Evolutionary conservation across 2,888 invertebrate species (phyloP).

Genomic region (Amphipoea lucens): DNA sequence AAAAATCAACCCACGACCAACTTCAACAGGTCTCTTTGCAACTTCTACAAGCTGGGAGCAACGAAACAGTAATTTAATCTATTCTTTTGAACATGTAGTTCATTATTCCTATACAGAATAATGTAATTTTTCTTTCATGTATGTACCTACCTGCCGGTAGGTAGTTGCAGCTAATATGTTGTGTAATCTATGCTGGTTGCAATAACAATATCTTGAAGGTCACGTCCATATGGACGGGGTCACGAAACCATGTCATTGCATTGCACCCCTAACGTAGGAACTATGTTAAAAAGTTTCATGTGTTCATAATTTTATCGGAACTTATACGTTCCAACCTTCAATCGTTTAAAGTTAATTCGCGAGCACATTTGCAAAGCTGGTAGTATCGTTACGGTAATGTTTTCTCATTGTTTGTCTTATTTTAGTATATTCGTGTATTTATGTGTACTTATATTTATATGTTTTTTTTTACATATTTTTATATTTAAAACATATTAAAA

Average conservation of each 20-base stretch:
- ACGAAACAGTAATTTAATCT: no score
- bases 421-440: not conserved
- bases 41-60: not conserved
- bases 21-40: not conserved
- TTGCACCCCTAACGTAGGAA: not conserved
- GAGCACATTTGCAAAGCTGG: not conserved
- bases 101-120: not conserved
- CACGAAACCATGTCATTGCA: not conserved
- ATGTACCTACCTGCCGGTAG: no score
- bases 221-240: slow-evolving; percentile 11
- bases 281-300: not conserved
- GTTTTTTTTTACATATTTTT: no score
- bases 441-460: not conserved
- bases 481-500: no score
- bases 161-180: not conserved
- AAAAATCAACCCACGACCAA: not conserved
- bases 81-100: not conserved
- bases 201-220: slow-evolving; percentile 20
- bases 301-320: not conserved
- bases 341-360: not conserved
- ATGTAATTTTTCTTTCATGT: not conserved
- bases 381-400: not conserved
- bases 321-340: no score
- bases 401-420: not conserved
- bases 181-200: not conserved